These are phyloP conservation scores for Acipenser oxyrinchus DNA, from an alignment of 2,797 vertebrate genomes.

Conservation along the genomic window DNA sequence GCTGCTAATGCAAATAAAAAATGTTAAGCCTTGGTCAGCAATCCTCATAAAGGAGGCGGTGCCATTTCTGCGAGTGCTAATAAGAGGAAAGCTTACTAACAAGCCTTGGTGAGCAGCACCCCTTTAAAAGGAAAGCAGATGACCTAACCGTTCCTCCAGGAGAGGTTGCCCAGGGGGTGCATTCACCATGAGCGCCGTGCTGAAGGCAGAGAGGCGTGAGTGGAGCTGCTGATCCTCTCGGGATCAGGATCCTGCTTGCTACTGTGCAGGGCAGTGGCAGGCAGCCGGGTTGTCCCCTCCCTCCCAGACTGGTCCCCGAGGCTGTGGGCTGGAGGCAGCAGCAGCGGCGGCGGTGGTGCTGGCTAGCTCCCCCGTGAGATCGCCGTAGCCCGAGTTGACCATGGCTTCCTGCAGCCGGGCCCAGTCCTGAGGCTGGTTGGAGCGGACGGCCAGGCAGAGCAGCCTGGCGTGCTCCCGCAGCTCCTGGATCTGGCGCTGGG, in stretches of 20 bases:
- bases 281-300: slow-evolving; percentile 16
- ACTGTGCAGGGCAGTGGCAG: slow-evolving; percentile 14
- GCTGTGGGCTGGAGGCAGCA: not conserved
- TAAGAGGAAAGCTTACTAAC: no score
- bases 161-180: not conserved
- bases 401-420: slow-evolving; percentile 42
- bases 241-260: not conserved
- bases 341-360: slow-evolving; percentile 7
- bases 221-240: slow-evolving; percentile 41
- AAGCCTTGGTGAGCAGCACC: no score
- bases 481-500: slow-evolving; percentile 46
- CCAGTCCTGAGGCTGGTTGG: slow-evolving; percentile 24
- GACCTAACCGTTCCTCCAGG: not conserved
- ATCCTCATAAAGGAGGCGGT: no score
- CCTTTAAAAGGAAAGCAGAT: no score
- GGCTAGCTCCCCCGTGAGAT: slow-evolving; percentile 28
- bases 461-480: slow-evolving; percentile 53
- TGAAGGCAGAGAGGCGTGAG: slow-evolving; percentile 29
- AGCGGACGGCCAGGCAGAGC: slow-evolving; percentile 40
- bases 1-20: no score
- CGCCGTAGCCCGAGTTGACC: slow-evolving; percentile 49
- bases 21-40: no score
- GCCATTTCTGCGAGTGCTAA: no score
- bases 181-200: not conserved
- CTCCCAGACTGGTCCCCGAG: not conserved